Conservation (phyloP, 2,113 vertebrate species). For the Antechinus flavipes region DNA sequence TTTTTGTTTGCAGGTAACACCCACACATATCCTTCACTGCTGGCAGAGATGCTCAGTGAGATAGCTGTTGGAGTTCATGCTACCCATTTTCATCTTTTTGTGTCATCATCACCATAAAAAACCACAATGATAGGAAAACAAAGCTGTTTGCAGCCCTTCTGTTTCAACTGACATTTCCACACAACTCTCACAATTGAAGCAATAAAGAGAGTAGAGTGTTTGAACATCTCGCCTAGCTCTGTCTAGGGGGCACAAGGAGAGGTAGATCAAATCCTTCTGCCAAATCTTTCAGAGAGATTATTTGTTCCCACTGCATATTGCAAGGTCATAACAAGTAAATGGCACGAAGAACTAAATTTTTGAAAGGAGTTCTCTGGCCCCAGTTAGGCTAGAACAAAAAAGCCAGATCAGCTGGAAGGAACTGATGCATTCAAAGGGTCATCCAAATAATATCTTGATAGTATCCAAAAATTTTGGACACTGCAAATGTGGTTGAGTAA, state of each 20-base stretch:
- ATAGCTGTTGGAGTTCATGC: conserved; percentile 84
- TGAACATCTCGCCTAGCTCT: conserved; percentile 65
- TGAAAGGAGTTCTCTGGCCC: not conserved
- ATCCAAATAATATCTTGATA: conserved; percentile 32
- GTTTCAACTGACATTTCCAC: conserved; percentile 86
- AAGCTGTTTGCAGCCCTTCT: conserved; percentile 80
- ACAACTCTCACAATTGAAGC: conserved; percentile 66
- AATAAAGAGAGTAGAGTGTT: conserved; percentile 74
- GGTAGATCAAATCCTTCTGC: conserved; percentile 15
- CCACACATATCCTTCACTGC: conserved; percentile 85
- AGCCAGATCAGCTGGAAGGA: conserved; percentile 34
- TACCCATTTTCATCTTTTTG: conserved; percentile 83
- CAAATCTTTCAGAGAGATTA: conserved; percentile 1
- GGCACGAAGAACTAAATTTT: not conserved
- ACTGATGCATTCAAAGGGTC: conserved; percentile 1
- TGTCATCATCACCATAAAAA: conserved; percentile 84
- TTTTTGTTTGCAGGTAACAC: conserved; percentile 80
- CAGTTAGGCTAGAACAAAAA: not conserved
- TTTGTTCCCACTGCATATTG: not conserved
- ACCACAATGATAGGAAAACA: conserved; percentile 87
- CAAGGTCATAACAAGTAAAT: conserved; percentile 16
- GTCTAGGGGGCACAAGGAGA: conserved; percentile 15
- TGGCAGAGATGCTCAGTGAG: conserved; percentile 82
- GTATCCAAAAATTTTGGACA: not conserved
- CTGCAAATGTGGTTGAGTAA: conserved; percentile 6